Evolutionary conservation across 2,113 vertebrate species (phyloP), one percentile per base, ranked within the genome.

Genomic region (Phalacrocorax brasilianus): DNA sequence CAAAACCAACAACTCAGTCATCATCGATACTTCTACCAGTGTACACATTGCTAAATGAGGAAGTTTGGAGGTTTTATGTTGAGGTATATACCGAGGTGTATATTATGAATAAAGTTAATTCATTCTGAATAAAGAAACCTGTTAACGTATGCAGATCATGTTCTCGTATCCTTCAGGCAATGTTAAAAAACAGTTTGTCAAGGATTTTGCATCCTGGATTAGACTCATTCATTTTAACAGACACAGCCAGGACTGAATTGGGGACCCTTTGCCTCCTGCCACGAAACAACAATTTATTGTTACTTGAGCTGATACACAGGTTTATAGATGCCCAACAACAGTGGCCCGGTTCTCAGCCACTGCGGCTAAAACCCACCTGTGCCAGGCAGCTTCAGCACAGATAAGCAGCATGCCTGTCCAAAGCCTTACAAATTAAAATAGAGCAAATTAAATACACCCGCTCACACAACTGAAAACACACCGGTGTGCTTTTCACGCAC

Each of bases 291-390:
- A 2, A 35, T 33, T 20, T 17, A 10, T 8, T 44, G 59, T 5
- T 2, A 0, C 12, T n/a, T 5, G 8, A 32, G 63, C 70, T 63
- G 47, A 26, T 8, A 20, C 42, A 17, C 11, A 32, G 53, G 24
- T 35, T 32, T 52, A 9, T 13, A 20, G 0, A 21, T 3, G 30
- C 26, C 62, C 26, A 15, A 7, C 10, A 27, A 6, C 44, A 47
- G 33, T 1, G n/a, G 45, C 13, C n/a, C 12, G 3, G 21, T 10
- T 61, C 66, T 23, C 81, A 56, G 42, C 6, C 23, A 13, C 0
- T 0, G 0, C 59, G 33, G 49, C 53, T 14, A 12, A 44, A 10
- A 12, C 40, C 32, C 35, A 30, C 15, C 33, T 4, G 0, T 0
- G 8, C 35, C 62, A 28, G 52, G 77, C 53, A 62, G 38, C 81